A percentile compares a stretch with the other conserved stretches of the same genome.
phyloP scores from a whole-genome alignment of 1,140 invertebrate genomes.

The Bombus impatiens region DNA sequence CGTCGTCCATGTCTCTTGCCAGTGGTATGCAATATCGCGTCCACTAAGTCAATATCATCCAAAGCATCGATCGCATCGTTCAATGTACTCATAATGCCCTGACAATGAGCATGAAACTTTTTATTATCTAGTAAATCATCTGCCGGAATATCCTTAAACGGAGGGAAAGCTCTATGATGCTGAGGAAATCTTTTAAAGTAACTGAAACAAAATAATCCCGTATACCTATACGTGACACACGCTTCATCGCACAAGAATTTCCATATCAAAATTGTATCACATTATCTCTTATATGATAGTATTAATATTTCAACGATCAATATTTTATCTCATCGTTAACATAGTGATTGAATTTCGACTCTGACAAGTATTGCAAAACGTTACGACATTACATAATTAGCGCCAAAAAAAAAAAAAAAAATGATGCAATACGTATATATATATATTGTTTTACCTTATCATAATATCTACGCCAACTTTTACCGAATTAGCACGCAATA shows the following conservation, averaged over 20 bases:
- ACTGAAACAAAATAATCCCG: conserved; percentile 74
- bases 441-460: conserved; percentile 77
- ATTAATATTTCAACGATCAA: background rate
- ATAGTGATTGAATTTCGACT: background rate
- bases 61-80: conserved; percentile 85
- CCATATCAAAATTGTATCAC: background rate
- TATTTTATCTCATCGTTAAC: background rate
- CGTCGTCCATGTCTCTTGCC: conserved; percentile 85
- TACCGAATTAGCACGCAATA: conserved; percentile 80
- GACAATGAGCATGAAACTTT: conserved; percentile 86
- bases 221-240: background rate
- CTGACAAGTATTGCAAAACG: too few relatives aligned
- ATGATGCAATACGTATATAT: too few relatives aligned
- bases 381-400: too few relatives aligned
- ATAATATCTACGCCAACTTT: conserved; percentile 81
- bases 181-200: conserved; percentile 86
- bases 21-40: conserved; percentile 84
- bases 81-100: conserved; percentile 86
- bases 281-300: background rate
- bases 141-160: conserved; percentile 83
- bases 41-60: conserved; percentile 84
- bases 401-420: too few relatives aligned
- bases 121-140: conserved; percentile 83
- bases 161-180: conserved; percentile 84
- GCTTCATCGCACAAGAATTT: background rate